A percentile compares a stretch with the other conserved stretches of the same genome.
Evolutionary conservation across 2,113 vertebrate species (phyloP).

Genomic region (Sterrhoptilus dennistouni): DNA sequence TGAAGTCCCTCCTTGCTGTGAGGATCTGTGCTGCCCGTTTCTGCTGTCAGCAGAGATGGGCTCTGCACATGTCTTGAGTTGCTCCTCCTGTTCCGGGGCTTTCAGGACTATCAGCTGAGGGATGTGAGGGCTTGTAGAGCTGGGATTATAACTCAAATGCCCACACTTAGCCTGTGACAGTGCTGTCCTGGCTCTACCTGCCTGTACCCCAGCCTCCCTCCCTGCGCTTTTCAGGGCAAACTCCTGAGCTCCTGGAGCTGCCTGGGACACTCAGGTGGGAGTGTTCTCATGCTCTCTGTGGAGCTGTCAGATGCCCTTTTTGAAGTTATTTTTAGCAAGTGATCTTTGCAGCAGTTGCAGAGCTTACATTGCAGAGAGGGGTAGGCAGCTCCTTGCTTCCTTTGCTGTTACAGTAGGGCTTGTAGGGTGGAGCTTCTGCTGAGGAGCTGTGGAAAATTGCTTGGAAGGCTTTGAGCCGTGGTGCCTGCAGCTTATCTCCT

Average conservation of each 20-base stretch:
- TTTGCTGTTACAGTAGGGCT: conserved; percentile 14
- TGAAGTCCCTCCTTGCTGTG: background rate
- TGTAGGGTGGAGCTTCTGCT: background rate
- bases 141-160: background rate
- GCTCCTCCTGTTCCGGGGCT: background rate
- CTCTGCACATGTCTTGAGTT: background rate
- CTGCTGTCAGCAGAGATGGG: background rate
- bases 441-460: background rate
- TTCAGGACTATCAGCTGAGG: background rate
- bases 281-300: background rate
- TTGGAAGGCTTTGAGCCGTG: background rate
- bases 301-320: conserved; percentile 55
- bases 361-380: conserved; percentile 41
- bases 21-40: background rate
- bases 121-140: background rate
- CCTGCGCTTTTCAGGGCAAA: background rate
- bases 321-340: conserved; percentile 62
- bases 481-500: background rate
- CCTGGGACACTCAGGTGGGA: conserved; percentile 35
- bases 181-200: background rate
- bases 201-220: background rate
- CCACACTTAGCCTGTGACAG: background rate
- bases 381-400: conserved; percentile 45
- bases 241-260: background rate
- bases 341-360: conserved; percentile 57